Evolutionary conservation across 2,113 vertebrate species (phyloP).

Genomic region (Xenus cinereus): DNA sequence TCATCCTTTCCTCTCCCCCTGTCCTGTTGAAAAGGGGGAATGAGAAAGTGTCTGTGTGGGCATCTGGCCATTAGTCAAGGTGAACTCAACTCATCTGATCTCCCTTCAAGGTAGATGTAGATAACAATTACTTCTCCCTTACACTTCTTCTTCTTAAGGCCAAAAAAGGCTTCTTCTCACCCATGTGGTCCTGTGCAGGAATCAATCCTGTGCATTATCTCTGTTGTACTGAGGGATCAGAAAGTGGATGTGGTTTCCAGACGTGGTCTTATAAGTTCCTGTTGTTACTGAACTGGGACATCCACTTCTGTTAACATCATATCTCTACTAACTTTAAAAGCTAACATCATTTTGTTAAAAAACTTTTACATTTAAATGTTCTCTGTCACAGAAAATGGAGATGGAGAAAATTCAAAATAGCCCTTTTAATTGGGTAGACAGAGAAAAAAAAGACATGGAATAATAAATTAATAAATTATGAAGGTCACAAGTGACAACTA

Average conservation of each 20-base stretch:
- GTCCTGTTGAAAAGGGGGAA: rapidly evolving
- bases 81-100: background rate
- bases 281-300: background rate
- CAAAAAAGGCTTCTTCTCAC: background rate
- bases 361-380: background rate
- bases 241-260: background rate
- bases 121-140: background rate
- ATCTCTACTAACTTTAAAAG: background rate
- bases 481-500: background rate
- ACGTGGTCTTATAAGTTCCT: background rate
- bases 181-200: background rate
- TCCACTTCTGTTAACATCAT: background rate
- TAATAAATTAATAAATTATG: background rate
- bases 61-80: background rate
- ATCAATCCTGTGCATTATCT: background rate
- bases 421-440: background rate
- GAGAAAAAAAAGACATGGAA: background rate
- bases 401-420: background rate
- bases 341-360: background rate
- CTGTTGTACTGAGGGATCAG: rapidly evolving
- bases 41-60: background rate
- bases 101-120: background rate
- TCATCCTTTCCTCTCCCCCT: background rate
- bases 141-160: background rate
- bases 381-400: background rate